A percentile compares a stretch with the other conserved stretches of the same genome.
These are phyloP conservation scores for Acanthaster planci DNA, from an alignment of 35 echinoderm and acorn worm species.

Conservation along the genomic window DNA sequence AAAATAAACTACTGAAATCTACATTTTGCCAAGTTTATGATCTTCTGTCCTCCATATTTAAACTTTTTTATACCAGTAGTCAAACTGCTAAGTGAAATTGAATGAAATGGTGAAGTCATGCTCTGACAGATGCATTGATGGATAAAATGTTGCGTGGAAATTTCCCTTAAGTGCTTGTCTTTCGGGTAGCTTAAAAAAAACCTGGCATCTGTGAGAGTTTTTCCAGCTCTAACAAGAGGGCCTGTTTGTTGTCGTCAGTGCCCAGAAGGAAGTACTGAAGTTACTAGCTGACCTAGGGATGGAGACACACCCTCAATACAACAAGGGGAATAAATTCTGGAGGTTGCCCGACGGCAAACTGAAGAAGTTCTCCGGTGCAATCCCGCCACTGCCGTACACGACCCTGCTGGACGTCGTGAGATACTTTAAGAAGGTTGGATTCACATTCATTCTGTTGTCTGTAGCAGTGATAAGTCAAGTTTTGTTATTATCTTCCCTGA, in stretches of 20 bases:
- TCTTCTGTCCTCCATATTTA: no score
- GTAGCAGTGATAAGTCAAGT: neutral
- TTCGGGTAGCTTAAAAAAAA: no score
- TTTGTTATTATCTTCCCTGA: neutral
- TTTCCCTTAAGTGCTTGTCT: no score
- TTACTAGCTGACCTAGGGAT: slow-evolving; percentile 79
- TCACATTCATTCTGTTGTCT: neutral
- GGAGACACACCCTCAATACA: slow-evolving; percentile 64
- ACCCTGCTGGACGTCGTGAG: slow-evolving; percentile 71
- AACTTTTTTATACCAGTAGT: no score
- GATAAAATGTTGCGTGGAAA: no score
- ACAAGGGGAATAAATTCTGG: slow-evolving; percentile 68
- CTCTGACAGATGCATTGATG: no score
- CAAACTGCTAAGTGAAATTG: no score
- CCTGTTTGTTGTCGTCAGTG: slow-evolving; percentile 22
- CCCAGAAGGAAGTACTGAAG: slow-evolving; percentile 69
- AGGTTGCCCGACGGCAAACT: slow-evolving; percentile 68
- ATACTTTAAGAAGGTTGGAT: slow-evolving; percentile 84
- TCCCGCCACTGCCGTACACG: slow-evolving; percentile 82
- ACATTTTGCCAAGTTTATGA: no score
- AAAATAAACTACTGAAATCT: no score
- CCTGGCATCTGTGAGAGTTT: no score
- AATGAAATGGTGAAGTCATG: no score
- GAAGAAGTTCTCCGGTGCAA: slow-evolving; percentile 71
- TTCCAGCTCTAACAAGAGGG: no score